Conservation (phyloP, 1,140 invertebrate species). For the Antheraea pernyi region DNA sequence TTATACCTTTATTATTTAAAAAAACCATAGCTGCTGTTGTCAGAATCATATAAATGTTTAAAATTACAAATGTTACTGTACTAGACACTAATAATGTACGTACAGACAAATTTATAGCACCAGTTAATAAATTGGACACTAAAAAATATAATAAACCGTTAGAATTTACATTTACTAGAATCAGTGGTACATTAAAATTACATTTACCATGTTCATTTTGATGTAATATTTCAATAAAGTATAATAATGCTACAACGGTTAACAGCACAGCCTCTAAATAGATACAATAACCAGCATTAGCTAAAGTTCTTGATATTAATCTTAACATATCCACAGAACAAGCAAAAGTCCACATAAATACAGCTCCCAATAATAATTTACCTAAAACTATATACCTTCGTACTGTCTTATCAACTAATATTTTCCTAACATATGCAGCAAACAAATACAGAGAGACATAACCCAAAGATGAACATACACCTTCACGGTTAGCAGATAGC, state of each 20-base stretch:
- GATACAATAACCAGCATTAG: conserved; percentile 87
- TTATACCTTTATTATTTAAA: conserved; percentile 37
- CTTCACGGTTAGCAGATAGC: conserved; percentile 93
- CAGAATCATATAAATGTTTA: conserved; percentile 81
- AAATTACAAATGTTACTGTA: conserved; percentile 76
- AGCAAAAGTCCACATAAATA: conserved; percentile 74
- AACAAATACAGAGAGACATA: conserved; percentile 91
- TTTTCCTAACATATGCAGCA: conserved; percentile 84
- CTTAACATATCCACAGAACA: conserved; percentile 76
- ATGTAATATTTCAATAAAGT: conserved; percentile 77
- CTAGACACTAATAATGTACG: conserved; percentile 80
- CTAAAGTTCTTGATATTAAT: conserved; percentile 84
- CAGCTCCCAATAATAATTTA: conserved; percentile 59
- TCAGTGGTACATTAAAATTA: conserved; percentile 72
- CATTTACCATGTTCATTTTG: conserved; percentile 46
- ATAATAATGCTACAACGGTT: conserved; percentile 77
- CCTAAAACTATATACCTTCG: conserved; percentile 37
- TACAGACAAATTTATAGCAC: conserved; percentile 86
- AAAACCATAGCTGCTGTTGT: conserved; percentile 58
- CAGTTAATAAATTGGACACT: conserved; percentile 88
- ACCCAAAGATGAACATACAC: conserved; percentile 90
- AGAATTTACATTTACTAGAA: conserved; percentile 84
- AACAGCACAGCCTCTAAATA: conserved; percentile 85
- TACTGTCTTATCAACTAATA: conserved; percentile 75
- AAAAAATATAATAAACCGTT: conserved; percentile 91